Conservation (phyloP, 2,888 invertebrate species). For the Phyllotreta cruciferae region DNA sequence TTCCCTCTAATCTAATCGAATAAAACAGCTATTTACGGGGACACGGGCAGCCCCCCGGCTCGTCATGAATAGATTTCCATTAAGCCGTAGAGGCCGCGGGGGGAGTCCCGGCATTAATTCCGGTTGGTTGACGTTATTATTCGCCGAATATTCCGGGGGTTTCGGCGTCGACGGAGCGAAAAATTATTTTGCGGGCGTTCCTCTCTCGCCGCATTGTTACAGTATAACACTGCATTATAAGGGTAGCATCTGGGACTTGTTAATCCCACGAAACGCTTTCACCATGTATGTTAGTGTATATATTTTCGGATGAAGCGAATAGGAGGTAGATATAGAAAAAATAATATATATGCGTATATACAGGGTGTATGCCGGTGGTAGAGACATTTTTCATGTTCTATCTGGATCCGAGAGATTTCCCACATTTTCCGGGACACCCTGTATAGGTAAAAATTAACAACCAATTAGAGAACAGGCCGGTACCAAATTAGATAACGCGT, state of each 20-base stretch:
- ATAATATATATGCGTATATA: too few species aligned
- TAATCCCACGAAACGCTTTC: too few species aligned
- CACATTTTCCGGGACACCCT: too few species aligned
- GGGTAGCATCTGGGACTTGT: neutral
- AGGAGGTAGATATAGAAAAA: too few species aligned
- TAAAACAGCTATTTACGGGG: too few species aligned
- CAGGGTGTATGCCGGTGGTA: too few species aligned
- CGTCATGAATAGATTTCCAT: conserved; percentile 33
- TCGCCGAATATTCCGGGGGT: conserved; percentile 54
- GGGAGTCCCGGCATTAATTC: conserved; percentile 53
- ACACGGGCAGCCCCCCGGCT: neutral
- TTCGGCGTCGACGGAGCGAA: conserved; percentile 51
- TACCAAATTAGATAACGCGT: conserved; percentile 46
- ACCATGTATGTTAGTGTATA: too few species aligned
- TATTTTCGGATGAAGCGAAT: too few species aligned
- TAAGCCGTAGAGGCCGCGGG: conserved; percentile 33
- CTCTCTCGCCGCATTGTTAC: conserved; percentile 55
- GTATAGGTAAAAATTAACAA: conserved; percentile 20
- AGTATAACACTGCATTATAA: conserved; percentile 32
- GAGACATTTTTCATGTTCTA: too few species aligned
- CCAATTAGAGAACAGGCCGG: conserved; percentile 38
- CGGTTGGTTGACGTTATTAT: conserved; percentile 57
- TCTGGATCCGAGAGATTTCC: too few species aligned
- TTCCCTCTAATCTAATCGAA: too few species aligned
- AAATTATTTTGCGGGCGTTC: conserved; percentile 60